Conservation (phyloP, 2,888 invertebrate genomes). For the Drosophila helvetica region DNA sequence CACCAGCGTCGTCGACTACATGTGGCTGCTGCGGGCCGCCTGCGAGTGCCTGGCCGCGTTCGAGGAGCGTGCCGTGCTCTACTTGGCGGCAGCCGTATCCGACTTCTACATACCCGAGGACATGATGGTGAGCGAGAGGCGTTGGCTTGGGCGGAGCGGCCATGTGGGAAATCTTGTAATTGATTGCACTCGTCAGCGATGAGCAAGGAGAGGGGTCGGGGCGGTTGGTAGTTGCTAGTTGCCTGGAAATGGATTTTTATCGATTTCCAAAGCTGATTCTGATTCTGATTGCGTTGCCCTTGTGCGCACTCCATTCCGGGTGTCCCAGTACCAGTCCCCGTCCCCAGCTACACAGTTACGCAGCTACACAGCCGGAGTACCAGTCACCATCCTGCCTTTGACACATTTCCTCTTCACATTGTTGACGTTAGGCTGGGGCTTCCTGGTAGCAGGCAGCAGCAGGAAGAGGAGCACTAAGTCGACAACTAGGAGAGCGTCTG, state of each 20-base stretch:
- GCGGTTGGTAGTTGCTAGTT: too few relatives aligned
- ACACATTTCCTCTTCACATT: slow-evolving; percentile 58
- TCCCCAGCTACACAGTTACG: too few relatives aligned
- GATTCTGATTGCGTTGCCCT: slow-evolving; percentile 31
- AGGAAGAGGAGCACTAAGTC: slow-evolving; percentile 33
- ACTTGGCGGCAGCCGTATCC: slow-evolving; percentile 98
- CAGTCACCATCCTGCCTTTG: slow-evolving; percentile 42
- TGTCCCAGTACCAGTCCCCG: slow-evolving; percentile 15
- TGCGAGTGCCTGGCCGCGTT: slow-evolving; percentile 90
- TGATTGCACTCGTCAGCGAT: slow-evolving; percentile 72
- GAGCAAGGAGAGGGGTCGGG: too few relatives aligned
- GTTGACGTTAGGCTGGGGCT: slow-evolving; percentile 59
- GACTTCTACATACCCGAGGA: slow-evolving; percentile 98
- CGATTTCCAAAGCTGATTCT: slow-evolving; percentile 66
- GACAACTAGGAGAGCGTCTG: slow-evolving; percentile 17
- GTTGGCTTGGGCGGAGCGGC: slow-evolving; percentile 5
- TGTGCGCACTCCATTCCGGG: slow-evolving; percentile 31
- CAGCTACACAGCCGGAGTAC: background rate
- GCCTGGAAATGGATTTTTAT: slow-evolving; percentile 74
- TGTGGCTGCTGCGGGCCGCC: slow-evolving; percentile 93
- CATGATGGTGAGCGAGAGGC: slow-evolving; percentile 89
- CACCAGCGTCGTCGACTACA: slow-evolving; percentile 95
- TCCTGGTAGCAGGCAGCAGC: background rate
- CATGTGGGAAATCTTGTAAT: slow-evolving; percentile 77
- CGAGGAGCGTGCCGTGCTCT: slow-evolving; percentile 90